Conservation (phyloP, 2,888 invertebrate species). For the Andrena haemorrhoa region DNA sequence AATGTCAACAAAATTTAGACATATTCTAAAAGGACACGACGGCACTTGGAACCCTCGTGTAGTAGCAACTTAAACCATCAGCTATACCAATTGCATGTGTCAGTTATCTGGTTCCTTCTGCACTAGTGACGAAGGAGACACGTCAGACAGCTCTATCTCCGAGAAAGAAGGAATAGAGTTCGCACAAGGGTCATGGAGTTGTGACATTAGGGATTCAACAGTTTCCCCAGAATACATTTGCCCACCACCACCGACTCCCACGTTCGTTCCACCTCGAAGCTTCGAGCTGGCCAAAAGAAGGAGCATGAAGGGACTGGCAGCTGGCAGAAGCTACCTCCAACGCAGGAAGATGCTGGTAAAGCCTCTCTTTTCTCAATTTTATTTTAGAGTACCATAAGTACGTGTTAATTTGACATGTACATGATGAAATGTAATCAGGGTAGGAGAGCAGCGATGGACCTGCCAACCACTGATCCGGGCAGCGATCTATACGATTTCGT, state of each 20-base stretch:
- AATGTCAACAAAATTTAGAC: too few species aligned
- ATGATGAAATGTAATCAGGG: conserved; percentile 58
- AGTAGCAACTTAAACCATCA: too few species aligned
- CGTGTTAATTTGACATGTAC: too few species aligned
- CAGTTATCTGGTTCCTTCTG: not conserved
- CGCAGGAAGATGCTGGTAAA: conserved; percentile 71
- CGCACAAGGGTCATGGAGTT: conserved; percentile 32
- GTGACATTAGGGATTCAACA: conserved; percentile 27
- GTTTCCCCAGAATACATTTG: conserved; percentile 81
- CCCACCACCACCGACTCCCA: conserved; percentile 91
- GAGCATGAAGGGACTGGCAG: conserved; percentile 62
- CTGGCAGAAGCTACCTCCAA: conserved; percentile 66
- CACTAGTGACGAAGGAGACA: conserved; percentile 92
- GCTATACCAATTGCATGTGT: not conserved
- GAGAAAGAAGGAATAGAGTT: conserved; percentile 85
- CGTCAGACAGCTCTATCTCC: conserved; percentile 90
- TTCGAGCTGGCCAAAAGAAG: conserved; percentile 59
- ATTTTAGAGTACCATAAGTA: not conserved
- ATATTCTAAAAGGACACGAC: too few species aligned
- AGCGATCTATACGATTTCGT: conserved; percentile 86
- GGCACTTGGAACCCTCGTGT: too few species aligned
- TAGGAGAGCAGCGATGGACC: conserved; percentile 85
- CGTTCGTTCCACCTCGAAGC: conserved; percentile 83
- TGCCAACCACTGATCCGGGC: conserved; percentile 89
- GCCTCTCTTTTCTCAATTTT: too few species aligned